phyloP scores from a whole-genome alignment of 2,113 vertebrate species.

The Anser brachyrhynchus region DNA sequence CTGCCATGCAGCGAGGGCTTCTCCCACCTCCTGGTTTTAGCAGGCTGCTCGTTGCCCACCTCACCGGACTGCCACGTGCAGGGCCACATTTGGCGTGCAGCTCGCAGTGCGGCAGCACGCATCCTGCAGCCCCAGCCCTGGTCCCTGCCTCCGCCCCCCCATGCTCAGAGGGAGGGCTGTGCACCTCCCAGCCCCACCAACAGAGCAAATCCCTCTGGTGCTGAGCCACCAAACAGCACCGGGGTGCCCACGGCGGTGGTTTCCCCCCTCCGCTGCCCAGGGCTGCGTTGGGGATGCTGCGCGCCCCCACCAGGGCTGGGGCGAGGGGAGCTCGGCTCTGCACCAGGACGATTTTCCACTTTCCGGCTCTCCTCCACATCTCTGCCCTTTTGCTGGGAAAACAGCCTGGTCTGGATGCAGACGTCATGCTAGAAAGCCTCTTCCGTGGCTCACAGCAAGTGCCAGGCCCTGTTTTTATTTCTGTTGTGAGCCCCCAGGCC shows the following conservation, averaged over 20 bases:
- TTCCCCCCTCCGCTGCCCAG: background rate
- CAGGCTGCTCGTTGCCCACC: background rate
- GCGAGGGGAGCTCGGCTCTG: background rate
- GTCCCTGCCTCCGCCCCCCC: background rate
- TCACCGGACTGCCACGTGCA: background rate
- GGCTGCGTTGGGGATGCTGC: background rate
- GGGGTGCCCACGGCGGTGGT: rapidly evolving
- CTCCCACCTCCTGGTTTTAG: background rate
- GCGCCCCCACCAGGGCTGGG: background rate
- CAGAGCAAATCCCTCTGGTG: background rate
- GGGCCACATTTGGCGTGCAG: background rate
- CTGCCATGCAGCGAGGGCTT: background rate
- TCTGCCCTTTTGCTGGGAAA: background rate
- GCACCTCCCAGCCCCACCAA: background rate
- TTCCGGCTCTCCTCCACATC: background rate
- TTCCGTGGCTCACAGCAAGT: too few relatives aligned
- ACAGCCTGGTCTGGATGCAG: background rate
- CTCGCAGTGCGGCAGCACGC: background rate
- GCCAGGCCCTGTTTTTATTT: background rate
- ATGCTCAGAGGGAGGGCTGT: background rate
- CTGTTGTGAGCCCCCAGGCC: background rate
- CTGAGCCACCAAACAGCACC: background rate
- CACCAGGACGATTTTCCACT: background rate
- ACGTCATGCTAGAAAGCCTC: background rate
- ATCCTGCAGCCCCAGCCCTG: too few relatives aligned